Evolutionary conservation across 1,140 invertebrate genomes (phyloP).

Genomic region (Paramacrobiotus metropolitanus): DNA sequence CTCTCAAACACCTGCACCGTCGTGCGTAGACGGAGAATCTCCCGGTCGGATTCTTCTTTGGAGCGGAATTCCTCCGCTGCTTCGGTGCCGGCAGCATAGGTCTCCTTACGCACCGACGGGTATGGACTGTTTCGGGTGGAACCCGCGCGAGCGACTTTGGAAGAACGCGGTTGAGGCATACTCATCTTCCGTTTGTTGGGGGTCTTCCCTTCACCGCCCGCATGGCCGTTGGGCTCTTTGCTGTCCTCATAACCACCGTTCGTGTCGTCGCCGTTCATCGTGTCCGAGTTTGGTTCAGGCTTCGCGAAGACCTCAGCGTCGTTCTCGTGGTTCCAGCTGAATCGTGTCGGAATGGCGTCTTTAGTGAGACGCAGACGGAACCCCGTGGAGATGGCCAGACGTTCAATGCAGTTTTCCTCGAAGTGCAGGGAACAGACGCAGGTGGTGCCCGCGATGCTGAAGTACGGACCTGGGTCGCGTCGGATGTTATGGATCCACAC

Average conservation of each 20-base stretch:
- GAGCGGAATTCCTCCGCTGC: background rate
- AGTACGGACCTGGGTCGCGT: slow-evolving; percentile 1
- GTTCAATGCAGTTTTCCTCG: background rate
- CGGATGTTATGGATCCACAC: slow-evolving; percentile 1
- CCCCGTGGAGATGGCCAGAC: background rate
- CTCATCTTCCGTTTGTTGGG: background rate
- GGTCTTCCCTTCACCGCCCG: background rate
- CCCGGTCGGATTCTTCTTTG: background rate
- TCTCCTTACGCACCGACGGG: background rate
- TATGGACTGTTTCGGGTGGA: background rate
- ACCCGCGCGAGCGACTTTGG: background rate
- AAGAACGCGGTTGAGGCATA: background rate
- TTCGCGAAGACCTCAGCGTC: background rate
- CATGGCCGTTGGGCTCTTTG: background rate
- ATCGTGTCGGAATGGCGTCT: background rate
- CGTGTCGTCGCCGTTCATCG: background rate
- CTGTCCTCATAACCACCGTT: background rate
- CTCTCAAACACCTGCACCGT: slow-evolving; percentile 1
- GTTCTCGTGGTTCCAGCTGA: background rate
- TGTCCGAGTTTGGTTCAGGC: background rate
- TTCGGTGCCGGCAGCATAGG: background rate
- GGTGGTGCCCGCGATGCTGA: background rate
- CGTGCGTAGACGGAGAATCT: background rate
- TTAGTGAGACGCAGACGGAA: slow-evolving; percentile 1
- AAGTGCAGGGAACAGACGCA: slow-evolving; percentile 3